Evolutionary conservation across 2,888 invertebrate species (phyloP), one percentile per base, ranked within the genome.

Genomic region (Acrobasis consociella): DNA sequence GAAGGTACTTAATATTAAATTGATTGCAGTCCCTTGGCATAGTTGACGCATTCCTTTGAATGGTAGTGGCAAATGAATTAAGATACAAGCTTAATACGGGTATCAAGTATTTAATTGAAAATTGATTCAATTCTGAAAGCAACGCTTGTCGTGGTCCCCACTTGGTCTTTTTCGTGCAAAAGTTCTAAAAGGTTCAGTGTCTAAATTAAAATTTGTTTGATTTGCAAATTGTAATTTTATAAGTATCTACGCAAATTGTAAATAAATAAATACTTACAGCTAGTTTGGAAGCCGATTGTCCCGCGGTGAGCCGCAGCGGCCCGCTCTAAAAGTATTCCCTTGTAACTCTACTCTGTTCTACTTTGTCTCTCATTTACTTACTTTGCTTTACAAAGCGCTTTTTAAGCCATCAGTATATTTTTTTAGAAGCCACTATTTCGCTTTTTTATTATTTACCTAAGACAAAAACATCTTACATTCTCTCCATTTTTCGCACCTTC

Each of bases 251-350:
- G 50, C 9, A 1, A 50, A 16, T 39, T 39, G 38, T 8, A 31
- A 7, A 7, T 31, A 31, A 31, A 31, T 31, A 31, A 31, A 31
- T 31, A 31, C 31, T 31, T 31, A 31, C 31, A 31, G 31, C 5
- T 13, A 55, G 56, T 56, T 56, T 17, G 55, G 22, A 42, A 55
- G 55, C 55, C 55, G 52, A 8, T 55, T 15, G 38, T 42, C 22
- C 49, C 15, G 58, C 39, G 62, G 62, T 53, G 46, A 71, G 73
- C 75, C 60, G 73, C 74, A 69, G 68, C 69, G 66, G 65, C 64
- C 65, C 62, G 53, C 62, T 67, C 73, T 77, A 71, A 81, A 68
- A 80, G 77, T 77, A 68, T 78, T 81, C 73, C 65, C 76, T 76
- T 76, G 77, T 81, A 74, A 53, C 69, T 65, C 63, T 69, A 69